A percentile compares a stretch with the other conserved stretches of the same genome.
Conservation (phyloP, 2,797 vertebrate species). For the Tamandua tetradactyla region DNA sequence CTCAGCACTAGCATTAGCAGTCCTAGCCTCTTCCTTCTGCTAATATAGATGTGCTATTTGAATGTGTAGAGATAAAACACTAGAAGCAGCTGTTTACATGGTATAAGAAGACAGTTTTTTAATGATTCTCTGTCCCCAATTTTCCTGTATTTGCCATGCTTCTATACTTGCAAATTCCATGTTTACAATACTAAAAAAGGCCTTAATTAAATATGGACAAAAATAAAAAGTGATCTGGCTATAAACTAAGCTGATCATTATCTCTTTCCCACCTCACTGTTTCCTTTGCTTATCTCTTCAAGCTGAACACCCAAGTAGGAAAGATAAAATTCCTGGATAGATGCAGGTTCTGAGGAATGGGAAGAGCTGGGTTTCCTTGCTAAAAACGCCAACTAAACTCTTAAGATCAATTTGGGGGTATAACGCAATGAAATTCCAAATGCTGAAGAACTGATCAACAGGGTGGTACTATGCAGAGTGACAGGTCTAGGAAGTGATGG, state of each 20-base stretch:
- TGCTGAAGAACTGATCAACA: not conserved
- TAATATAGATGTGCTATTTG: not conserved
- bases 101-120: not conserved
- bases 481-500: not conserved
- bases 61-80: not conserved
- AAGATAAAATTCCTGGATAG: not conserved
- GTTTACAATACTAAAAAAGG: not conserved
- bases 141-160: not conserved
- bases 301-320: not conserved
- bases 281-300: not conserved
- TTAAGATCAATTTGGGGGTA: not conserved
- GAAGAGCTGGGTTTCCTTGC: not conserved
- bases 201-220: not conserved
- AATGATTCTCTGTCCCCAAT: not conserved
- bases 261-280: not conserved
- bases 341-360: not conserved
- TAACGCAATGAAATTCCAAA: not conserved
- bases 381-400: not conserved
- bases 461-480: not conserved
- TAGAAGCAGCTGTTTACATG: not conserved
- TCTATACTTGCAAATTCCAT: not conserved
- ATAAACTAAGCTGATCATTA: not conserved
- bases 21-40: not conserved
- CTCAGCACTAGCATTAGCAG: not conserved
- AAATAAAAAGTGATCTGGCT: not conserved